Base-by-base conservation (phyloP, 2,888 invertebrate species). In the Temnothorax unifasciatus region DNA sequence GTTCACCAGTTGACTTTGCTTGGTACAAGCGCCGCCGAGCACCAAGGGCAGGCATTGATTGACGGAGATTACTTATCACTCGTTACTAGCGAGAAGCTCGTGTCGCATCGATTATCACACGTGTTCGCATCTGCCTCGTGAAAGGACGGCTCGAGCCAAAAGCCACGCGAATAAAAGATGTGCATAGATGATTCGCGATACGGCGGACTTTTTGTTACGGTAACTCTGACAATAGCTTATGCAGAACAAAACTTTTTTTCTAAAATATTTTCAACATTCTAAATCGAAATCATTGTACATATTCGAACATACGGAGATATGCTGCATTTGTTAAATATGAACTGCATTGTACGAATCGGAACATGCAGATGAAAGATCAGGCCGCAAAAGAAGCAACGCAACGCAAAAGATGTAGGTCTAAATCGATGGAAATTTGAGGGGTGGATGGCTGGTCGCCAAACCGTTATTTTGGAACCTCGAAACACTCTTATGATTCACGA, bases 31-130 rank as follows among this genome's bases (percentile, higher is more conserved):
- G 63, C 38, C 52, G 75, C 77, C 77, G 74, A 82, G 74, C 69
- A 54, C 25, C 87, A 86, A 87, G 85, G 84, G 47, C 82, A 64
- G 47, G 41, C 73, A 41, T n/a, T 79, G 87, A 87, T 86, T 64
- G 89, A 87, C 87, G 59, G 82, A 82, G 87, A 87, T 89, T 59
- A 79, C 84, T 73, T 79, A 59, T 81, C 66, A 83, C 69, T 77
- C 74, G 61, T 83, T 84, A 77, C 68, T 47, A 21, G 52, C 69
- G 69, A 77, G 54, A 34, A 81, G 61, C 50, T 52, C 71, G 84
- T 54, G 68, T 86, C 64, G 18, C 52, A 54, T 71, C 76, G 63
- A 73, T 41, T 61, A 41, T 77, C 68, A 52, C 52, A 8, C 29
- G 25, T 41, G 41, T 13, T 8, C 15, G 54, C 5, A 15, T 29